These are phyloP conservation scores for Hydrotaea cyrtoneurina DNA, from an alignment of 2,888 invertebrate species.

Conservation along the genomic window DNA sequence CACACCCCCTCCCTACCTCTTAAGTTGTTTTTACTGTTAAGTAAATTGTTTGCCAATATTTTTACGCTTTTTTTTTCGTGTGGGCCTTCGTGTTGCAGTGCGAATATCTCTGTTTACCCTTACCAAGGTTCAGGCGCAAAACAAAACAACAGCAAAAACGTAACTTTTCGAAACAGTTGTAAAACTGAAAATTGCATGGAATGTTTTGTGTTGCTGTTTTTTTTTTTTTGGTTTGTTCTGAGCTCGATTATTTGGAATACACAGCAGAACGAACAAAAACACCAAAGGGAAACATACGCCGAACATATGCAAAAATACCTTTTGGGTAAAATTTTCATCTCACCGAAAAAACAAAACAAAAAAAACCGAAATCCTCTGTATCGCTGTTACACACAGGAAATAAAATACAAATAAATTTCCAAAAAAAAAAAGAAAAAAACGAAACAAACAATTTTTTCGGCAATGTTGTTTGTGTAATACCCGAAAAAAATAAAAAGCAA, in stretches of 20 bases:
- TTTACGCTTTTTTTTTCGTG: constrained; percentile 28
- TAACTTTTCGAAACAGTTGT: constrained; percentile 64
- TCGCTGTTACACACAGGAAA: constrained; percentile 57
- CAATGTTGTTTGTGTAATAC: constrained; percentile 18
- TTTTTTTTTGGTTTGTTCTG: no score
- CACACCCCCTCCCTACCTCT: not conserved
- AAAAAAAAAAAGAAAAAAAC: constrained; percentile 41
- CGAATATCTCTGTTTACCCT: constrained; percentile 6
- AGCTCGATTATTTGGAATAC: constrained; percentile 37
- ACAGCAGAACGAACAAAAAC: constrained; percentile 32
- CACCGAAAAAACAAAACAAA: constrained; percentile 5
- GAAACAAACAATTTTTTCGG: constrained; percentile 47
- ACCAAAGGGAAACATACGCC: constrained; percentile 49
- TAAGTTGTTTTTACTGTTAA: constrained; percentile 40
- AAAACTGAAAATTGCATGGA: constrained; percentile 66
- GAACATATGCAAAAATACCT: constrained; percentile 68
- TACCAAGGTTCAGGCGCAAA: not conserved
- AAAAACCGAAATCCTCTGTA: constrained; percentile 18
- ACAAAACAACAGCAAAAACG: constrained; percentile 11
- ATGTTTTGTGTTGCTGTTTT: no score
- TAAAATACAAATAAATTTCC: constrained; percentile 59
- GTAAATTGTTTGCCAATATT: constrained; percentile 67
- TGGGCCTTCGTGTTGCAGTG: not conserved
- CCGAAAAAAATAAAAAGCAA: constrained; percentile 11
- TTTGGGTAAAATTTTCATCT: constrained; percentile 57